These are phyloP conservation scores for Gopherus evgoodei DNA, from an alignment of 2,113 vertebrate species.

Conservation along the genomic window DNA sequence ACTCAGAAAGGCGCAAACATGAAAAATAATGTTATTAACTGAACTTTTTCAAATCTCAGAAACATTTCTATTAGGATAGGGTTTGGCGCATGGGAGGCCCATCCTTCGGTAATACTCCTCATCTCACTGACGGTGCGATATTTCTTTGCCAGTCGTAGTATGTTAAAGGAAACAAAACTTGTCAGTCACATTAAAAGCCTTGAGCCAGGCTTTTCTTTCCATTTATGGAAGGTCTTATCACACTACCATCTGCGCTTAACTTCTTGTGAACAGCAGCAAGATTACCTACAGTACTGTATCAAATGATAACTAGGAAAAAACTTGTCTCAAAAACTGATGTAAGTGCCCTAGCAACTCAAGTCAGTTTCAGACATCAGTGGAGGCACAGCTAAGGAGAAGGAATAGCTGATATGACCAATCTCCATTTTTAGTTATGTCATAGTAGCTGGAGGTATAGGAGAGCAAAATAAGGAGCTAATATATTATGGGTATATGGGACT, in stretches of 20 bases:
- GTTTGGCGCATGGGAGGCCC: constrained; percentile 18
- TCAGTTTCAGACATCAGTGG: not conserved
- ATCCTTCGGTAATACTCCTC: constrained; percentile 37
- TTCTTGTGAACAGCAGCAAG: not conserved
- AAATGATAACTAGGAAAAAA: not conserved
- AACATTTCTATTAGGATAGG: not conserved
- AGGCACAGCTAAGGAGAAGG: not conserved
- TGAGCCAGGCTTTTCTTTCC: constrained; percentile 12
- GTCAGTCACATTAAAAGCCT: constrained; percentile 31
- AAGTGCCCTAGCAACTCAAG: not conserved
- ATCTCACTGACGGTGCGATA: constrained; percentile 17
- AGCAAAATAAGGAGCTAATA: not conserved
- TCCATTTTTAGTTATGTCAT: not conserved
- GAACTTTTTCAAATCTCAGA: constrained; percentile 29
- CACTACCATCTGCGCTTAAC: not conserved
- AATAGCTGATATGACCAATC: not conserved
- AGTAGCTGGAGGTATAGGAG: rapidly evolving
- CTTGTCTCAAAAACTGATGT: not conserved
- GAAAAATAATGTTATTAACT: constrained; percentile 31
- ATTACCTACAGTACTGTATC: rapidly evolving
- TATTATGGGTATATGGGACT: rapidly evolving
- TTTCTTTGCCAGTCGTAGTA: constrained; percentile 48
- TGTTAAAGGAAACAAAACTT: constrained; percentile 44
- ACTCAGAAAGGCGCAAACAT: not conserved
- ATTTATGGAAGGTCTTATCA: constrained; percentile 25